These are phyloP conservation scores for Trypoxylon attenuatum DNA, from an alignment of 2,888 invertebrate species.

Conservation along the genomic window DNA sequence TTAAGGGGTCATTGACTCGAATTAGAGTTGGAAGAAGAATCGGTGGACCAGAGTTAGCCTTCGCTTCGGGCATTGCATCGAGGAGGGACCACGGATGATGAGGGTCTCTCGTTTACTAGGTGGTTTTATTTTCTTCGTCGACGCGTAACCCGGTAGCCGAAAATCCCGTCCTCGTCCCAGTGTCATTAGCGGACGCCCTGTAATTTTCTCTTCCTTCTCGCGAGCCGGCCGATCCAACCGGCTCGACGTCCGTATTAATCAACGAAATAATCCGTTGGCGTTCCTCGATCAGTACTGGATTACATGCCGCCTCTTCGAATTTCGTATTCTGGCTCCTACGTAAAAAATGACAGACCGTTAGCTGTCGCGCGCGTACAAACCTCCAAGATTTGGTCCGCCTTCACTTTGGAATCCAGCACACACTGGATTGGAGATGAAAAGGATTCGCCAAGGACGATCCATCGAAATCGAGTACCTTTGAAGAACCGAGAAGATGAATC, in stretches of 20 bases:
- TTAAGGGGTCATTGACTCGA: too few species aligned
- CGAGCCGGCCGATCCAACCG: too few species aligned
- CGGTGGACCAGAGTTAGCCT: neutral
- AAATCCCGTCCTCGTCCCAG: neutral
- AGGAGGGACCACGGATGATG: neutral
- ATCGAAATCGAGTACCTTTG: too few species aligned
- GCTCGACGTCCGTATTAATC: neutral
- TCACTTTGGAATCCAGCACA: too few species aligned
- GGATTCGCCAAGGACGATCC: too few species aligned
- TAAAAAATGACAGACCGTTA: slow-evolving; percentile 9
- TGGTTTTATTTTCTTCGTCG: neutral
- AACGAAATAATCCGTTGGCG: neutral
- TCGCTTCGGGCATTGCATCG: neutral
- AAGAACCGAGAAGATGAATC: too few species aligned
- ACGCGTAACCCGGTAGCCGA: neutral
- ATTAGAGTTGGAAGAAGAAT: too few species aligned
- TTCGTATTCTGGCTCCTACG: neutral
- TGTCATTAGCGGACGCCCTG: neutral
- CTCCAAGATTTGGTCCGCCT: too few species aligned
- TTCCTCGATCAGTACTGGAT: neutral
- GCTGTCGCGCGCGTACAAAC: neutral
- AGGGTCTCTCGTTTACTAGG: neutral
- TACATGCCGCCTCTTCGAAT: neutral
- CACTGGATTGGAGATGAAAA: too few species aligned
- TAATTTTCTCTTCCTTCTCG: neutral